Evolutionary conservation across 1,140 invertebrate species (phyloP), one percentile per base, ranked within the genome.

Genomic region (Cyphomyrmex costatus): DNA sequence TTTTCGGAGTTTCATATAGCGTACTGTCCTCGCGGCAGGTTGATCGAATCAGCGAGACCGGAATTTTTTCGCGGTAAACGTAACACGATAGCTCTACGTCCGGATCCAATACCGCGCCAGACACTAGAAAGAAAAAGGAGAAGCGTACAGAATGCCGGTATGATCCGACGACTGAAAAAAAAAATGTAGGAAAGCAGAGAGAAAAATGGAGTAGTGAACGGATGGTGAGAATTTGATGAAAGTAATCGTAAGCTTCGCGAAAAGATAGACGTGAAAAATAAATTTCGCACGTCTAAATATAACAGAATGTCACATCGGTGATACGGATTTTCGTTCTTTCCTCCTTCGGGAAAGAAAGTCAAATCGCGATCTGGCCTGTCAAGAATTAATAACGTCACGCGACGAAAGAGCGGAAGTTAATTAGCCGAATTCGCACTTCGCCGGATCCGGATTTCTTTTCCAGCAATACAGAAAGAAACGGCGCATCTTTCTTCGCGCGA

Each of bases 21-120:
- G 10, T 27, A 10, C 21, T 36, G 30, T 49, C 3, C 36, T 71
- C 56, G 73, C 24, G 53, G 16, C 27, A n/a, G 61, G 73, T 85
- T 84, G 86, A 78, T 87, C 82, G 73, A 66, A 87, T 87, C 60
- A 63, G 12, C 53, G 56, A 46, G 53, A 21, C 66, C 21, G 46
- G 21, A 30, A 46, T 86, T 90, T 90, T 71, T 76, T 76, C 71
- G 88, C 83, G 86, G 78, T 86, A 78, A 88, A 66, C 85, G 89
- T 84, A 88, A 91, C 63, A 46, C 86, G 84, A 91, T 87, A 86
- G 70, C 60, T 86, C 24, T 30, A 66, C 85, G 73, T 86, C 77
- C 86, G 84, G 68, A 91, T 91, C 66, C 87, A 78, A 90, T 91
- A 90, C 79, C 66, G 36, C 56, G 61, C 0, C 49, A 53, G 19